These are phyloP conservation scores for Ochropacha duplaris DNA, from an alignment of 2,888 invertebrate genomes.

Conservation along the genomic window DNA sequence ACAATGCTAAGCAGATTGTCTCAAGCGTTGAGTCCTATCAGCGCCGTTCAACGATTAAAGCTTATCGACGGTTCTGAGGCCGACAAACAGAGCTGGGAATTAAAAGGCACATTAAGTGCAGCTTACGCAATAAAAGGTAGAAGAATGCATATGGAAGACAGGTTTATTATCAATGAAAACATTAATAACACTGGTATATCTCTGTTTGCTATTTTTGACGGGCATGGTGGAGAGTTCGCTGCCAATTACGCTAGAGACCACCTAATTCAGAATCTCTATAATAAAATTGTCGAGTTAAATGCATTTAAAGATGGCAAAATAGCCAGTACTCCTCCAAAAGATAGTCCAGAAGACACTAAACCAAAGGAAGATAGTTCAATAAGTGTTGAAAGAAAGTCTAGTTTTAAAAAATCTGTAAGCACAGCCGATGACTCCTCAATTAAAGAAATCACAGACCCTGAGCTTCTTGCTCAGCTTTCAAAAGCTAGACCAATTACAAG, in stretches of 20 bases:
- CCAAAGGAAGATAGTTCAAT: slow-evolving; percentile 64
- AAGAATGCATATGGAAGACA: slow-evolving; percentile 96
- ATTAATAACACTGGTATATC: slow-evolving; percentile 93
- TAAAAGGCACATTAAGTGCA: slow-evolving; percentile 88
- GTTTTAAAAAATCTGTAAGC: slow-evolving; percentile 86
- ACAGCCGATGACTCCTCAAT: slow-evolving; percentile 82
- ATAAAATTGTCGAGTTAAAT: slow-evolving; percentile 89
- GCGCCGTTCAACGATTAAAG: slow-evolving; percentile 84
- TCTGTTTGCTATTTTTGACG: slow-evolving; percentile 96
- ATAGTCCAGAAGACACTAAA: slow-evolving; percentile 62
- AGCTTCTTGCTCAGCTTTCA: slow-evolving; percentile 85
- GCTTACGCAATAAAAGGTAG: slow-evolving; percentile 96
- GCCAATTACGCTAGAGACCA: slow-evolving; percentile 96
- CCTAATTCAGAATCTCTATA: slow-evolving; percentile 90
- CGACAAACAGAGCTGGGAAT: slow-evolving; percentile 88
- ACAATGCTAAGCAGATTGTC: slow-evolving; percentile 87
- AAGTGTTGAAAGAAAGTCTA: slow-evolving; percentile 83
- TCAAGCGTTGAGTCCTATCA: slow-evolving; percentile 84
- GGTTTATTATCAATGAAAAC: slow-evolving; percentile 94
- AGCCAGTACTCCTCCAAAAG: slow-evolving; percentile 51
- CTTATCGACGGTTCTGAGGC: slow-evolving; percentile 80
- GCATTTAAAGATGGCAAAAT: slow-evolving; percentile 85
- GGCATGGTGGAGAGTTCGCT: slow-evolving; percentile 97
- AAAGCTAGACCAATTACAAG: slow-evolving; percentile 84
- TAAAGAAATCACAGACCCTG: slow-evolving; percentile 87